Conservation (phyloP, 2,888 invertebrate genomes). For the Endotricha flammealis region DNA sequence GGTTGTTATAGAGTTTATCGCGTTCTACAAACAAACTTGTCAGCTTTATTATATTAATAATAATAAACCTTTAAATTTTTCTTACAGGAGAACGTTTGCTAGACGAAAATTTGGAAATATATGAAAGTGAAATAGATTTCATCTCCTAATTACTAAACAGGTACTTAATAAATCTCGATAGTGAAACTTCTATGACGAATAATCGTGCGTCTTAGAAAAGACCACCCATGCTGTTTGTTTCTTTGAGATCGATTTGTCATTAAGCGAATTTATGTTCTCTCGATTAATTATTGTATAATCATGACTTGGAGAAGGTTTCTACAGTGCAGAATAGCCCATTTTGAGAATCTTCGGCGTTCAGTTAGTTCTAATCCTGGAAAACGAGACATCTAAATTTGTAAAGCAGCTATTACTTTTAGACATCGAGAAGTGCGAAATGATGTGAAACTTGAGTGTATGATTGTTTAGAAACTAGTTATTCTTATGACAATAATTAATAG, state of each 20-base stretch:
- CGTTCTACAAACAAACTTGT: no score
- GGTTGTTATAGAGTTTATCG: no score
- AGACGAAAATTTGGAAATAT: no score
- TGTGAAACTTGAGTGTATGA: background rate
- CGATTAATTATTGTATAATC: conserved; percentile 12
- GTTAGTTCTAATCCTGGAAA: no score
- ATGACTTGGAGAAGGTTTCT: background rate
- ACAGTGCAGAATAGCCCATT: no score
- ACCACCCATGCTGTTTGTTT: conserved; percentile 47
- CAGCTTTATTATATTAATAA: no score
- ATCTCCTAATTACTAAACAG: conserved; percentile 28
- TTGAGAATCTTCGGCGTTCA: no score
- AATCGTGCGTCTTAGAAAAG: conserved; percentile 36
- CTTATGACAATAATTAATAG: no score
- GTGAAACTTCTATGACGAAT: conserved; percentile 65
- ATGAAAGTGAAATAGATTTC: background rate
- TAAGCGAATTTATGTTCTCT: conserved; percentile 14
- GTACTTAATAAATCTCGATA: conserved; percentile 26
- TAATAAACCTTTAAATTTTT: no score
- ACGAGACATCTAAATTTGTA: background rate
- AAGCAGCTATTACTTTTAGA: background rate
- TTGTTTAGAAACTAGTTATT: background rate
- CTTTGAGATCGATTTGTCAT: conserved; percentile 52
- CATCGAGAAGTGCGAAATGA: background rate
- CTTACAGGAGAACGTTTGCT: no score